Conservation (phyloP, 2,113 vertebrate genomes). For the Charina bottae region DNA sequence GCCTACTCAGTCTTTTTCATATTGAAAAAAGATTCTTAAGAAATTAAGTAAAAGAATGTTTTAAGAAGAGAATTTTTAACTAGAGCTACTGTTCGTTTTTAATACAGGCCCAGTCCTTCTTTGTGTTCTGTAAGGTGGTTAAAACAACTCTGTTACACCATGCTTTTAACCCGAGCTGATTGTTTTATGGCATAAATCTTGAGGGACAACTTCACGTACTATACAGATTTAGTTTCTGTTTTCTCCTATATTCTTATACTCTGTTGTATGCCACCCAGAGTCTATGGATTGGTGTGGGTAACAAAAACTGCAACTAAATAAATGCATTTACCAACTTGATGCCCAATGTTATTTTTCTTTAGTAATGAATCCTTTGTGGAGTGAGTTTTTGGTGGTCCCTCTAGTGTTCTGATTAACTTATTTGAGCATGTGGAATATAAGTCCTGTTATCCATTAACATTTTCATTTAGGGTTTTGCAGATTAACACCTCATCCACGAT, state of each 20-base stretch:
- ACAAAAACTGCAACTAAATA: background rate
- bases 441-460: background rate
- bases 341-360: background rate
- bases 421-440: background rate
- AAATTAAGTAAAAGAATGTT: background rate
- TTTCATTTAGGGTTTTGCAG: slow-evolving; percentile 86
- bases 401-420: accelerated
- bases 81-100: background rate
- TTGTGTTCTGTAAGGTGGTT: too few relatives aligned
- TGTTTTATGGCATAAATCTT: background rate
- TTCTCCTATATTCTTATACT: background rate
- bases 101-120: too few relatives aligned
- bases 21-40: background rate
- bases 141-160: too few relatives aligned
- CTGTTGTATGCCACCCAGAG: background rate
- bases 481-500: slow-evolving; percentile 84
- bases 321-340: background rate
- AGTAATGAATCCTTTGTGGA: background rate
- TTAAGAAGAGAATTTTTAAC: background rate
- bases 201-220: background rate
- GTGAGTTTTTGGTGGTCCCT: background rate
- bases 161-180: background rate
- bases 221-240: background rate
- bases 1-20: background rate
- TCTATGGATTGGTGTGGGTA: background rate